These are phyloP conservation scores for Paguma larvata DNA, from an alignment of 2,797 vertebrate species.

Conservation along the genomic window DNA sequence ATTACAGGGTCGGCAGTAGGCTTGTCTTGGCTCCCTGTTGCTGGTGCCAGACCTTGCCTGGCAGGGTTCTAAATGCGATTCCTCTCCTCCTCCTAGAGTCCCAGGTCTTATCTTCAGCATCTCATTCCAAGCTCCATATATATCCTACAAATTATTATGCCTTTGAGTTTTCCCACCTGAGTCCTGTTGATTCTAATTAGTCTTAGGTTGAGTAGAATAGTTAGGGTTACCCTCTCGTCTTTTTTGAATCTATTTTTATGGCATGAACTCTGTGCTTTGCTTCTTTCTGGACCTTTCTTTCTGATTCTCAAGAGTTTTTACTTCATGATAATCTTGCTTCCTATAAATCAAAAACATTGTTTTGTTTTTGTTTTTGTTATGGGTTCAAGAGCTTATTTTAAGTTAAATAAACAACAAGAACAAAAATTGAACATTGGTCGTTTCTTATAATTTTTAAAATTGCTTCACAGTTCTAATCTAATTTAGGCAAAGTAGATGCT, in stretches of 20 bases:
- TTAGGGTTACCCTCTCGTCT: not conserved
- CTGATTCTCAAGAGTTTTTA: not conserved
- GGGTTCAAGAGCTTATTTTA: not conserved
- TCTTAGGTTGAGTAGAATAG: not conserved
- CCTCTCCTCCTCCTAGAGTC: not conserved
- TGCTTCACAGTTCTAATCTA: conserved; percentile 30
- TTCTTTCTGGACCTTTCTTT: not conserved
- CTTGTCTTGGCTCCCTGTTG: not conserved
- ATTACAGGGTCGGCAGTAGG: not conserved
- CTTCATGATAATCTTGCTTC: not conserved
- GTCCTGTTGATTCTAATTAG: not conserved
- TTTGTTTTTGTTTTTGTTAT: conserved; percentile 5
- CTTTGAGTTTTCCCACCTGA: not conserved
- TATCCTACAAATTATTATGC: not conserved
- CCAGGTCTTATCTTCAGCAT: not conserved
- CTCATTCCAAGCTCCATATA: not conserved
- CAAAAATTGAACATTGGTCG: not conserved
- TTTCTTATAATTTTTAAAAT: not conserved
- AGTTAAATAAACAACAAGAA: not conserved
- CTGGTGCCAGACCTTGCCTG: not conserved
- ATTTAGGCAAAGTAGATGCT: not conserved
- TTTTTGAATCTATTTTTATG: not conserved
- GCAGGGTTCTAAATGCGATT: not conserved
- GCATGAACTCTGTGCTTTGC: not conserved
- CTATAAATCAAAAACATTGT: not conserved